Evolutionary conservation across 2,888 invertebrate species (phyloP), one percentile per base, ranked within the genome.

Genomic region (Netelia inedita): DNA sequence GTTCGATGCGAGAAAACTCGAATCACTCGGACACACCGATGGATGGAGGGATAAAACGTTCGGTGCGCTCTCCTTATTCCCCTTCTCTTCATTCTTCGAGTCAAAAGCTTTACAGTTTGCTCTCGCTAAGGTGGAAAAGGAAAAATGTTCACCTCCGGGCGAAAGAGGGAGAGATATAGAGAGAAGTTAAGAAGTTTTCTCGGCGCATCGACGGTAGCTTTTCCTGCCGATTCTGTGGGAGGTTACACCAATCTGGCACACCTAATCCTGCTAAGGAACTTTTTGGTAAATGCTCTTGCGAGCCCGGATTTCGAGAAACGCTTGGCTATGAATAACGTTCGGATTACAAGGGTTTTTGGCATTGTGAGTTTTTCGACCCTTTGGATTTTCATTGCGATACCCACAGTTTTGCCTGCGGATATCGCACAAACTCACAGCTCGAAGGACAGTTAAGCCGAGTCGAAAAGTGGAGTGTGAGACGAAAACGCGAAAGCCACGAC

Each of bases 251-350:
- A 86, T 87, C 87, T 84, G 71, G 86, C 87, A 83, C 87, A 86
- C 85, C 88, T 90, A 91, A 92, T 92, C 91, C 89, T 89, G 88
- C 91, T 90, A 88, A 90, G 88, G 88, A 90, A 90, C 87, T 91
- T 90, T 83, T 88, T 87, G 88, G 21, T 46, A 46, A 91, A 91
- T 89, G 88, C 88, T 87, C 16, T 71, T 43, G 50, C 46, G 41
- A 46, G 21, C 8, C 28, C 2, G 61, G 16, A 35, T 85, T 35
- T 85, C 73, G 85, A 21, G 59, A 59, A 9, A 59, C 57, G 16
- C 3, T 9, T 9, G 9, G 90, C 91, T 90, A 90, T 90, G 90
- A 91, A 90, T 91, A 91, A 91, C 90, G 89, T 86, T 86, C 78
- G 89, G 89, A 91, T 90, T 89, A 89, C 89, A 74, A 82, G 73